These are phyloP conservation scores for Euura lappo DNA, from an alignment of 1,140 invertebrate species.

Conservation along the genomic window DNA sequence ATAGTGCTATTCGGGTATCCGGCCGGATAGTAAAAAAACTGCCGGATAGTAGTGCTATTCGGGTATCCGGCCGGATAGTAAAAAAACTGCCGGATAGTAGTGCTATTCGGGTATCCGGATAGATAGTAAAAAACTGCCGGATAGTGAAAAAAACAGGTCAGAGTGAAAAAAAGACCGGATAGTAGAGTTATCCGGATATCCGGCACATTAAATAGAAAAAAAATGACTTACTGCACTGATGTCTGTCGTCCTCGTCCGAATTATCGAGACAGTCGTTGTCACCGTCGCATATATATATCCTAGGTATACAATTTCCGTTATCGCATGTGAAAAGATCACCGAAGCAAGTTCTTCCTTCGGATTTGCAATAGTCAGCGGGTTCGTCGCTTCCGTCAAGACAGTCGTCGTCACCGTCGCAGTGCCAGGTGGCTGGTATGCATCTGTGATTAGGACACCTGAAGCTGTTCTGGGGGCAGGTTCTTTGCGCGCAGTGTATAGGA, in stretches of 20 bases:
- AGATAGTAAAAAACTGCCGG: not conserved
- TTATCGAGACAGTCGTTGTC: conserved; percentile 94
- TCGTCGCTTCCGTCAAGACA: conserved; percentile 90
- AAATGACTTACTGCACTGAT: conserved; percentile 84
- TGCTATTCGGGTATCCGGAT: too few relatives aligned
- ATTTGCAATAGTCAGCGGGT: conserved; percentile 90
- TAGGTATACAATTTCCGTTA: conserved; percentile 95
- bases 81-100: too few relatives aligned
- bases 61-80: not conserved
- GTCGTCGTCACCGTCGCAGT: conserved; percentile 89
- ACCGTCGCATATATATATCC: conserved; percentile 97
- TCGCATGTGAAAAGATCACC: conserved; percentile 95
- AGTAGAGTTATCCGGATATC: not conserved
- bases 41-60: too few relatives aligned
- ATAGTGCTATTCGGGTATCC: too few relatives aligned
- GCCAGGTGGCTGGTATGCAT: conserved; percentile 91
- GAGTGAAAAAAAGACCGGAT: too few relatives aligned
- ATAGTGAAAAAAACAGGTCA: too few relatives aligned
- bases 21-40: too few relatives aligned
- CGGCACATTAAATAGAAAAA: conserved; percentile 6
- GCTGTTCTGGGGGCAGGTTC: conserved; percentile 89
- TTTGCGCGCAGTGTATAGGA: conserved; percentile 83
- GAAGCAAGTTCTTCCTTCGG: conserved; percentile 93
- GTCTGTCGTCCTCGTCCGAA: conserved; percentile 88
- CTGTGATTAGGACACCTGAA: conserved; percentile 88